Conservation (phyloP, 2,888 invertebrate species). For the Odontocolon sp. region DNA sequence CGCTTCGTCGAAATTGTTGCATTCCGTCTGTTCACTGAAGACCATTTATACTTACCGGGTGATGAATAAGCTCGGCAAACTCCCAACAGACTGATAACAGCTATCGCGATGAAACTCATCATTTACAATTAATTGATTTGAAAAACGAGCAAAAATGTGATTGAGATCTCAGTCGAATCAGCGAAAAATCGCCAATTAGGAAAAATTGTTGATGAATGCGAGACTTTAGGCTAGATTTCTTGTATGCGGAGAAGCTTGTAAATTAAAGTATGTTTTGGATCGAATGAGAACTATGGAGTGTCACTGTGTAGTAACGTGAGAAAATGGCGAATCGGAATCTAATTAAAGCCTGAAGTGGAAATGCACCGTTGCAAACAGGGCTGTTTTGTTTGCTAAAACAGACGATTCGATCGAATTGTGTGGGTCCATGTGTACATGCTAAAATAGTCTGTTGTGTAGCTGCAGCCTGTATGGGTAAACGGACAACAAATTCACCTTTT, state of each 20-base stretch:
- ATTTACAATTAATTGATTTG: neutral
- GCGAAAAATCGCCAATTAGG: neutral
- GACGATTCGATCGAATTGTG: slow-evolving; percentile 36
- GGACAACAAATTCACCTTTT: slow-evolving; percentile 28
- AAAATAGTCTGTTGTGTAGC: neutral
- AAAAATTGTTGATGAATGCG: neutral
- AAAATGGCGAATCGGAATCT: slow-evolving; percentile 56
- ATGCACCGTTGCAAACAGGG: slow-evolving; percentile 47
- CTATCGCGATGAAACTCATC: slow-evolving; percentile 18
- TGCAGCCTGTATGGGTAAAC: neutral
- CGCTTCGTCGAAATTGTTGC: neutral
- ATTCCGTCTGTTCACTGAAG: neutral
- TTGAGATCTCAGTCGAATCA: neutral
- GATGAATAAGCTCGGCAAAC: slow-evolving; percentile 16
- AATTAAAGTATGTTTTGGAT: slow-evolving; percentile 18
- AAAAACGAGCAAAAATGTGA: neutral
- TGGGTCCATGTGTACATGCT: neutral
- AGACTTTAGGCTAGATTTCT: neutral
- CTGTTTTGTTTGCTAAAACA: slow-evolving; percentile 55
- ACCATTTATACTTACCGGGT: slow-evolving; percentile 9
- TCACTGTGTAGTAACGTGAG: slow-evolving; percentile 27
- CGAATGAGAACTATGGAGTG: slow-evolving; percentile 35
- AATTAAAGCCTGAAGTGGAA: slow-evolving; percentile 46
- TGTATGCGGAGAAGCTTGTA: slow-evolving; percentile 4
- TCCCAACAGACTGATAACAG: neutral